A percentile compares a stretch with the other conserved stretches of the same genome.
Conservation (phyloP, 2,888 invertebrate species). For the Acanthosepion lycidas region DNA sequence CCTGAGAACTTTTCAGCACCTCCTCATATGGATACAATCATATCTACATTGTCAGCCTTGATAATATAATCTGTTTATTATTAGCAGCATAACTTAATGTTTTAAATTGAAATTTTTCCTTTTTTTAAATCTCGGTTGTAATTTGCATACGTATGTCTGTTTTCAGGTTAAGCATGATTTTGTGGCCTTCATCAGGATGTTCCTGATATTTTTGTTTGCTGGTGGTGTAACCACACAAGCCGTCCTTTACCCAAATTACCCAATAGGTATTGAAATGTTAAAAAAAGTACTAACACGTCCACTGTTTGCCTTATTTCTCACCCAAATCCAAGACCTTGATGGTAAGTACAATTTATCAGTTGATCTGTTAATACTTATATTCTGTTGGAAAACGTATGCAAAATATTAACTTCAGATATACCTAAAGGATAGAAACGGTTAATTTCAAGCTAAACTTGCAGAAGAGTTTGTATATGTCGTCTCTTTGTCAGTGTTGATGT, state of each 20-base stretch:
- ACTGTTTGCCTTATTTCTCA: conserved; percentile 75
- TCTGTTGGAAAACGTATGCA: too few species aligned
- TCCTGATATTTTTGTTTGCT: conserved; percentile 71
- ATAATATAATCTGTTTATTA: too few species aligned
- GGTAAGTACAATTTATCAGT: conserved; percentile 54
- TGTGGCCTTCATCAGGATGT: conserved; percentile 73
- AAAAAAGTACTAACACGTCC: conserved; percentile 73
- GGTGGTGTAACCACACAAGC: conserved; percentile 75
- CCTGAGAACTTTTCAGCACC: too few species aligned
- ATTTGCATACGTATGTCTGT: background rate
- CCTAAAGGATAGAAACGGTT: too few species aligned
- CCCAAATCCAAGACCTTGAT: conserved; percentile 72
- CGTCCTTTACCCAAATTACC: conserved; percentile 75
- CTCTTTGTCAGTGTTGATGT: too few species aligned
- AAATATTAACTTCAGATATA: too few species aligned
- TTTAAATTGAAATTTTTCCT: background rate
- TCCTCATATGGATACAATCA: too few species aligned
- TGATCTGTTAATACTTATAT: too few species aligned
- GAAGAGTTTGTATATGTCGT: too few species aligned
- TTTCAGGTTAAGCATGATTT: conserved; percentile 73
- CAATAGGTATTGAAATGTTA: conserved; percentile 67
- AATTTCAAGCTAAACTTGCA: too few species aligned
- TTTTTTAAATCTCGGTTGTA: background rate
- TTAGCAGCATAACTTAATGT: too few species aligned
- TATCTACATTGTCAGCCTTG: too few species aligned